Conservation (phyloP, 2,797 vertebrate species). For the Cossypha heuglini region DNA sequence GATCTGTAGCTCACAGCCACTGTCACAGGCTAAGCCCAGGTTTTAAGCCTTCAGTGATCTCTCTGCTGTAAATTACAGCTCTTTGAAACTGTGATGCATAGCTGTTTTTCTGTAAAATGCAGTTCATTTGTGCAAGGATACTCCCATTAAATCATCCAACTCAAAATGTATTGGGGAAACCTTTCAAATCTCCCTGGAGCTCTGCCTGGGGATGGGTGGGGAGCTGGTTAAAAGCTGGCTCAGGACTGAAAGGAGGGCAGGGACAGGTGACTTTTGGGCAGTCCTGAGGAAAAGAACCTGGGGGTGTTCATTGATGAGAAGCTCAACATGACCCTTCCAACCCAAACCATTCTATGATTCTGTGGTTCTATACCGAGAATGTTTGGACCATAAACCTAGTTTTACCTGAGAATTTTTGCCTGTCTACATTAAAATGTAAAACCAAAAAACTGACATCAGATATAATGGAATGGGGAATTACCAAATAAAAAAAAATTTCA, state of each 20-base stretch:
- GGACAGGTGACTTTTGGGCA: not conserved
- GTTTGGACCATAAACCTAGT: not conserved
- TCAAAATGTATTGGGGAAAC: not conserved
- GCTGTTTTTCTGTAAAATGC: not conserved
- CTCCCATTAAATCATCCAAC: not conserved
- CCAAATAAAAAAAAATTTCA: not conserved
- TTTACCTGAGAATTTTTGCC: not conserved
- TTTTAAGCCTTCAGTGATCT: not conserved
- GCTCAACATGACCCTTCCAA: not conserved
- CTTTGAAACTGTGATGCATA: not conserved
- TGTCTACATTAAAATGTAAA: not conserved
- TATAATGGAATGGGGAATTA: not conserved
- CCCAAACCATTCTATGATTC: not conserved
- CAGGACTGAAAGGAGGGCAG: not conserved
- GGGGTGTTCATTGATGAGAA: not conserved
- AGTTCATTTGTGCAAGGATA: not conserved
- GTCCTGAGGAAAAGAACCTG: not conserved
- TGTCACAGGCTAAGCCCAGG: not conserved
- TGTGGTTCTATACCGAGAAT: rapidly evolving
- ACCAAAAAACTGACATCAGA: rapidly evolving
- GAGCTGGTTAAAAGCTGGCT: not conserved
- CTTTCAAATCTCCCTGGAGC: not conserved
- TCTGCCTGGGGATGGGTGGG: not conserved
- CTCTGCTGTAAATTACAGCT: not conserved
- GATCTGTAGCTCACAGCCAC: not conserved